These are phyloP conservation scores for Coturnix japonica DNA, from an alignment of 2,113 vertebrate genomes.

Conservation along the genomic window DNA sequence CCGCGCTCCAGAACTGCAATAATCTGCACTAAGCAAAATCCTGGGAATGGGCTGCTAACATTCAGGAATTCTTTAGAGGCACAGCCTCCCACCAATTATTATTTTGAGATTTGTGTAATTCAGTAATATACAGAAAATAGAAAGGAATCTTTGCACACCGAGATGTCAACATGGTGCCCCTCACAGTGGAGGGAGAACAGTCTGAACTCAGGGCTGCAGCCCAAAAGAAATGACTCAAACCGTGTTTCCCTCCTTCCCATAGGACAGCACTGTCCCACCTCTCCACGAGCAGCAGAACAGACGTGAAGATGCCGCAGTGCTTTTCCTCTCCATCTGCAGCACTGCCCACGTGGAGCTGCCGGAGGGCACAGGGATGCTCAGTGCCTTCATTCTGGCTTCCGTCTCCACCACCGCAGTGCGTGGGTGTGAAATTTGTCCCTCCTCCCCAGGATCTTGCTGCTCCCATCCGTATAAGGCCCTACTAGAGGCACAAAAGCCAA, in stretches of 20 bases:
- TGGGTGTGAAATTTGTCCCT: background rate
- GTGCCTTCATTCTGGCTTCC: too few relatives aligned
- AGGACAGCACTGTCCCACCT: background rate
- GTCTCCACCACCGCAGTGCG: accelerated
- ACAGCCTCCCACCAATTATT: background rate
- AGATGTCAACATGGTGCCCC: background rate
- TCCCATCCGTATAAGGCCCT: slow-evolving; percentile 37
- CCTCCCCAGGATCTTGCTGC: background rate
- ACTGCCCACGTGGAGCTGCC: background rate
- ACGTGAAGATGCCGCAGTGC: background rate
- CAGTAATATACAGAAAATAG: background rate
- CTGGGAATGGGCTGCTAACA: background rate
- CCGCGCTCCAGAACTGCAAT: background rate
- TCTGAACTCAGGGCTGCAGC: background rate
- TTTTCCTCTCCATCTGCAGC: background rate
- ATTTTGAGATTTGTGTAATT: background rate
- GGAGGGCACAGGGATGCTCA: background rate
- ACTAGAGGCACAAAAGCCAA: slow-evolving; percentile 29
- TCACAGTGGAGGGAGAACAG: background rate
- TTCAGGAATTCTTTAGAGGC: background rate
- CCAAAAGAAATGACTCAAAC: background rate
- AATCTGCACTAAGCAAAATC: background rate
- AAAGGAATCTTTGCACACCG: background rate
- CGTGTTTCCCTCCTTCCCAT: background rate
- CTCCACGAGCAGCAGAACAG: background rate